Percentiles rank a stretch among this genome's conserved stretches.
Evolutionary conservation across 1,140 invertebrate genomes (phyloP).

Genomic region (Conus betulinus): DNA sequence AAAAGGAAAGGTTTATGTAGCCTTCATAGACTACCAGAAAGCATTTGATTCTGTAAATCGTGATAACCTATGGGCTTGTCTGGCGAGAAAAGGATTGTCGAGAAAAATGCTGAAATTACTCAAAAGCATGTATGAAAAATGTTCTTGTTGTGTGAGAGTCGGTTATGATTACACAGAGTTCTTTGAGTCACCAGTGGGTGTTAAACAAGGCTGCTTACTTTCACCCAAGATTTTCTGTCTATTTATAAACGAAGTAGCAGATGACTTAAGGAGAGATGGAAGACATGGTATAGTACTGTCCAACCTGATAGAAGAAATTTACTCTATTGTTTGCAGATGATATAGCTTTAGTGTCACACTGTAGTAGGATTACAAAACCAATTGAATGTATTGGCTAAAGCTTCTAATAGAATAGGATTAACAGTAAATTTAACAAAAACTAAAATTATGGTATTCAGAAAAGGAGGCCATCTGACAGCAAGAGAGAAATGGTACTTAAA

Average conservation of each 20-base stretch:
- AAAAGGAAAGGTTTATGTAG: constrained; percentile 1
- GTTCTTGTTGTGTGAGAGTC: not conserved
- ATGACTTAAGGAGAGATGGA: not conserved
- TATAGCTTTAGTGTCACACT: not conserved
- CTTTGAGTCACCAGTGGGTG: not conserved
- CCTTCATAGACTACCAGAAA: not conserved
- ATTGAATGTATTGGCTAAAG: not conserved
- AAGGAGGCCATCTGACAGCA: not conserved
- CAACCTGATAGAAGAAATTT: constrained; percentile 1
- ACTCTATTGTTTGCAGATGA: not conserved
- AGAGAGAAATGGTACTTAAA: constrained; percentile 8
- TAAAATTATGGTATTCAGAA: not conserved
- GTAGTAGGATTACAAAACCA: not conserved
- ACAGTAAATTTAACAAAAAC: not conserved
- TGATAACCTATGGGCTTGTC: not conserved
- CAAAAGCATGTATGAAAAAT: not conserved
- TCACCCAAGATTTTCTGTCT: not conserved
- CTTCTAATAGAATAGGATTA: not conserved
- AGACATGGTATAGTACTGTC: not conserved
- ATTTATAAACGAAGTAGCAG: not conserved
- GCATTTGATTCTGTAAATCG: not conserved
- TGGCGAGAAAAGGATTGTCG: not conserved
- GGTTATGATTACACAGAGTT: constrained; percentile 4
- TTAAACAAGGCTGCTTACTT: constrained; percentile 1
- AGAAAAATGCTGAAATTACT: not conserved